A percentile compares a stretch with the other conserved stretches of the same genome.
phyloP scores from a whole-genome alignment of 2,888 invertebrate species.

The Pseudoips prasinana region DNA sequence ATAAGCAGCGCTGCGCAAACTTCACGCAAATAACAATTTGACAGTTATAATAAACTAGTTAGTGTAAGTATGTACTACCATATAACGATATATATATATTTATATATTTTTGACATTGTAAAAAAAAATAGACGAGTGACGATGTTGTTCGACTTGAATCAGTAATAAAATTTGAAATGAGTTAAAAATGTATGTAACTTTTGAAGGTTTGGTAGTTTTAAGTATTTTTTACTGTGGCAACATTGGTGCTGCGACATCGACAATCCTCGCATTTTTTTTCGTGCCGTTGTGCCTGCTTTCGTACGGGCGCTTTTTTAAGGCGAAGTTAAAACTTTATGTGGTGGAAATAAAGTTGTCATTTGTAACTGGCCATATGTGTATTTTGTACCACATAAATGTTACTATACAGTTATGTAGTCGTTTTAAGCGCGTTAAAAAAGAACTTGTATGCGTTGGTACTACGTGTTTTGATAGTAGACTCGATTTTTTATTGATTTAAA shows the following conservation, averaged over 20 bases:
- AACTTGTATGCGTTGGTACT: no score
- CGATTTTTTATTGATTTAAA: no score
- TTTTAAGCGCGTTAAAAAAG: no score
- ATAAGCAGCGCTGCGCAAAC: constrained; percentile 54
- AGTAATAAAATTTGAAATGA: neutral
- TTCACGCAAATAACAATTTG: constrained; percentile 29
- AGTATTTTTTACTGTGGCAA: constrained; percentile 39
- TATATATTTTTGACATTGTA: constrained; percentile 43
- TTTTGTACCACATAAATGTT: no score
- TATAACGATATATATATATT: constrained; percentile 35
- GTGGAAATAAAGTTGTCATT: no score
- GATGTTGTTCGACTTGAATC: neutral
- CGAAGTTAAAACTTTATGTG: no score
- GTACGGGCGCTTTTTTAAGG: no score
- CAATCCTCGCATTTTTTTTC: constrained; percentile 31
- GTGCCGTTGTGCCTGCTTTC: constrained; percentile 13
- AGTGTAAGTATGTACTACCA: constrained; percentile 44
- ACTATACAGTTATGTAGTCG: no score
- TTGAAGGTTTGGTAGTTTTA: constrained; percentile 24
- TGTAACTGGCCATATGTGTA: no score
- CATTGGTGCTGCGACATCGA: constrained; percentile 37
- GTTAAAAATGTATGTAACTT: neutral
- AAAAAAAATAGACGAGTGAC: constrained; percentile 3
- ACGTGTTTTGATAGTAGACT: no score
- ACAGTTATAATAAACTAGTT: constrained; percentile 32